These are phyloP conservation scores for Astropecten irregularis DNA, from an alignment of 53 echinoderm and acorn worm genomes.

Conservation along the genomic window DNA sequence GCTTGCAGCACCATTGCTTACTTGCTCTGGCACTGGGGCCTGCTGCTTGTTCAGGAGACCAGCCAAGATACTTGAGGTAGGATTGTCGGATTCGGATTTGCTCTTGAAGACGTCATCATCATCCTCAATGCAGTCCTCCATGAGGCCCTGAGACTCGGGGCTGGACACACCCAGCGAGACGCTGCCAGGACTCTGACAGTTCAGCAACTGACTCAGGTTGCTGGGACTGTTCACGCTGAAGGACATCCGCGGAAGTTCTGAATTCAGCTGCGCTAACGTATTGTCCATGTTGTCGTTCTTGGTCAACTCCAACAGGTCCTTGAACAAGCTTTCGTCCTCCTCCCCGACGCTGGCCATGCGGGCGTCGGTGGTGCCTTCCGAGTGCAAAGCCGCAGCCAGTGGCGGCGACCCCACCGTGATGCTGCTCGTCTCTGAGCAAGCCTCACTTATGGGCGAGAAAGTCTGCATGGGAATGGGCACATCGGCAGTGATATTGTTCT, in stretches of 20 bases:
- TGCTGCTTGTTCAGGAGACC: conserved; percentile 17
- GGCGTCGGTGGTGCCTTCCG: background rate
- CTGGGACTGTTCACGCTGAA: conserved; percentile 75
- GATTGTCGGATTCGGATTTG: background rate
- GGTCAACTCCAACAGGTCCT: conserved; percentile 76
- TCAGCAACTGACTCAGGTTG: conserved; percentile 74
- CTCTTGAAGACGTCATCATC: conserved; percentile 64
- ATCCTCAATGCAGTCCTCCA: conserved; percentile 35
- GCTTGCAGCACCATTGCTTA: background rate
- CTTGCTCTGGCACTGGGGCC: background rate
- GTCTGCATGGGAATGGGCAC: conserved; percentile 18
- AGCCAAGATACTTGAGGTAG: conserved; percentile 45
- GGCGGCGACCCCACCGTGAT: conserved; percentile 67
- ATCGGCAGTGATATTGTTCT: background rate
- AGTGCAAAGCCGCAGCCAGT: background rate
- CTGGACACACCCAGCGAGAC: conserved; percentile 47
- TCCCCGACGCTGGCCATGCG: conserved; percentile 52
- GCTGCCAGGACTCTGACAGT: conserved; percentile 64
- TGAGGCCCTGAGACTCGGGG: conserved; percentile 53
- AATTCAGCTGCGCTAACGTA: conserved; percentile 11
- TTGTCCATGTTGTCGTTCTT: conserved; percentile 61
- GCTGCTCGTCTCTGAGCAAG: conserved; percentile 67
- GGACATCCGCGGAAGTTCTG: conserved; percentile 42
- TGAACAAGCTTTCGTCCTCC: conserved; percentile 70
- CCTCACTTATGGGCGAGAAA: conserved; percentile 86